Conservation (phyloP, 1,140 invertebrate genomes). For the Brachionus koreanus region DNA sequence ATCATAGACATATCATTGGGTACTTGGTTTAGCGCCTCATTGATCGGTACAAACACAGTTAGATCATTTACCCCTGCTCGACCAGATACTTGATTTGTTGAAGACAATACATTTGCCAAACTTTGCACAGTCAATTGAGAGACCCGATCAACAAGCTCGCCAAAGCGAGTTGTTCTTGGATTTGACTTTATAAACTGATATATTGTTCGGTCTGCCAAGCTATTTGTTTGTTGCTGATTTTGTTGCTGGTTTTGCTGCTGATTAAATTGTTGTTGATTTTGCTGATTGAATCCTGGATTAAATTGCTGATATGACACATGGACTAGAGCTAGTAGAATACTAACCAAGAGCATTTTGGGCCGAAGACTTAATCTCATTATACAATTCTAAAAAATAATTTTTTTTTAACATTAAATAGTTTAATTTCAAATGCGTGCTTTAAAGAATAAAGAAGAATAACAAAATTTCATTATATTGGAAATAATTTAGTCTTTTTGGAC, state of each 20-base stretch:
- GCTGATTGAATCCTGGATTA: background rate
- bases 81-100: background rate
- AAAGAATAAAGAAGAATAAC: background rate
- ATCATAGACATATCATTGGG: background rate
- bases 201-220: background rate
- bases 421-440: background rate
- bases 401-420: background rate
- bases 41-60: constrained; percentile 28
- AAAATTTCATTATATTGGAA: background rate
- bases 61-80: background rate
- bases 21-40: background rate
- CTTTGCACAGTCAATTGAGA: background rate
- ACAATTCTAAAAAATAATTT: background rate
- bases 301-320: background rate
- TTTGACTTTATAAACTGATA: constrained; percentile 24
- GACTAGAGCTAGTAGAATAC: background rate
- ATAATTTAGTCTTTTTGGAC: background rate
- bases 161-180: background rate
- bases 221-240: background rate
- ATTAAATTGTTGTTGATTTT: background rate
- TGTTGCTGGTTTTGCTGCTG: background rate
- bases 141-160: background rate
- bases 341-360: background rate
- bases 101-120: background rate
- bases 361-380: background rate